Base-by-base conservation (phyloP, 2,797 vertebrate species). In the Cetoscarus ocellatus region DNA sequence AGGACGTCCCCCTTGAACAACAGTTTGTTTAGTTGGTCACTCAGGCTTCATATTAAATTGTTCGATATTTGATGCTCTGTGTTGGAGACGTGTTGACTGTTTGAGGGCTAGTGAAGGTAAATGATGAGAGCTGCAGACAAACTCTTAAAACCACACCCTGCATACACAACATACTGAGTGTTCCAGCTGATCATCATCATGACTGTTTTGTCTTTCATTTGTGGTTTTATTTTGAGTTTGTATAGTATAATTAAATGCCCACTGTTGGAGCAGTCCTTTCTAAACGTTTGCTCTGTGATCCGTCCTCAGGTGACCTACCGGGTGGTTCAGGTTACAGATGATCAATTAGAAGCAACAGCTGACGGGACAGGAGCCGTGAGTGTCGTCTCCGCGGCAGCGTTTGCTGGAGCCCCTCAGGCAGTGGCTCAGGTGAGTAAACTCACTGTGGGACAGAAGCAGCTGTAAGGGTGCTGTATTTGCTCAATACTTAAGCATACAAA, bases 291-390 rank as follows among this genome's bases (percentile, higher is more conserved):
- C 15, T n/a, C 13, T 57, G 6, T 19, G 36, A 51, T 63, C 36
- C 2, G 18, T 60, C n/a, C 54, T 27, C 85, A 98, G 97, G 97
- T 98, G 93, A 98, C 96, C 44, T 98, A 98, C 81, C 95, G 96
- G 0, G 97, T 98, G 34, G 97, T 98, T 68, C 97, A 98, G 92
- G 95, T 98, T 66, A 96, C 96, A 0, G 96, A 98, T 35, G 95
- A 96, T 77, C 96, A 96, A 7, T 80, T 97, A 73, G 96, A 98
- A 60, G 90, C 95, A 3, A 75, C 95, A 35, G 91, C 93, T 0
- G 96, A 97, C 51, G 89, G 93, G 6, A 83, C 93, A 0, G 95
- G 96, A 17, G 96, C 96, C 0, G 96, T 97, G 79, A 97, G 96
- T 45, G 97, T 98, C 17, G 96, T 98, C 35, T 97, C 96, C 0